phyloP scores from a whole-genome alignment of 2,888 invertebrate genomes.

The Bombylius discolor region DNA sequence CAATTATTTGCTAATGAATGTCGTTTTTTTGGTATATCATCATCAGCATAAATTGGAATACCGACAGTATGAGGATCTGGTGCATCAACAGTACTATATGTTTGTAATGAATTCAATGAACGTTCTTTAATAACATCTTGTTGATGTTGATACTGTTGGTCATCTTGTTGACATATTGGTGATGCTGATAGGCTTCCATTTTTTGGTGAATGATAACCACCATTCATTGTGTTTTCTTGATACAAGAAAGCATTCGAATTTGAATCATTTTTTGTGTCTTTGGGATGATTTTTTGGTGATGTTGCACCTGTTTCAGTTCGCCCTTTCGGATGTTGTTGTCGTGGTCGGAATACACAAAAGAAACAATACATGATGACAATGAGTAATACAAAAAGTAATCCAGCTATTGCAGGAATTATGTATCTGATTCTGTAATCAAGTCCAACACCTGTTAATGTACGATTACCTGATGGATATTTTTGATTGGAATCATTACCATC shows the following conservation, averaged over 20 bases:
- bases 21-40: constrained; percentile 38
- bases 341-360: constrained; percentile 9
- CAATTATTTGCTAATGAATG: constrained; percentile 27
- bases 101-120: constrained; percentile 14
- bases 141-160: neutral
- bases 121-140: neutral
- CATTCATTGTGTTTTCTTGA: constrained; percentile 4
- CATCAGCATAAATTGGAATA: constrained; percentile 36
- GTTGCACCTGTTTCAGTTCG: constrained; percentile 9
- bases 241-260: neutral
- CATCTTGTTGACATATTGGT: constrained; percentile 1
- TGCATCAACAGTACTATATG: constrained; percentile 25
- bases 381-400: constrained; percentile 10
- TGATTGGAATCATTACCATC: constrained; percentile 1
- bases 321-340: constrained; percentile 23
- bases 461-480: neutral
- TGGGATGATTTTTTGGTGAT: constrained; percentile 27
- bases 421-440: constrained; percentile 13
- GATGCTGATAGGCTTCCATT: constrained; percentile 1
- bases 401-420: constrained; percentile 15
- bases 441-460: neutral
- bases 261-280: constrained; percentile 34
- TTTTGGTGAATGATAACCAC: neutral
- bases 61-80: constrained; percentile 37
- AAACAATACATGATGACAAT: constrained; percentile 14